phyloP scores from a whole-genome alignment of 1,140 invertebrate species.

The Sycophaga agraensis region DNA sequence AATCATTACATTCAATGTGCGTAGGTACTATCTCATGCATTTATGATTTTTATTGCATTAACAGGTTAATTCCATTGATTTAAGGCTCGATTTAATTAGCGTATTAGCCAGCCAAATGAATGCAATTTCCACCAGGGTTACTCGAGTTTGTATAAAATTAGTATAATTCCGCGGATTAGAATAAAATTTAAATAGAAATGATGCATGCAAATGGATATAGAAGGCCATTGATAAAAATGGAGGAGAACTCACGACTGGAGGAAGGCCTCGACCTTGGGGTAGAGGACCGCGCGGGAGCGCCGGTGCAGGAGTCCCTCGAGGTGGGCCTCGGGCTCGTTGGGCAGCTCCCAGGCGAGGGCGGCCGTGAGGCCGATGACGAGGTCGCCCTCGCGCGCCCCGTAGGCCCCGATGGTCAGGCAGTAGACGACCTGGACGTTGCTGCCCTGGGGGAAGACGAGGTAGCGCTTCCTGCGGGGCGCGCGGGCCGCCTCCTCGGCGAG shows the following conservation, averaged over 20 bases:
- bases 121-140: no score
- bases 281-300: slow-evolving; percentile 46
- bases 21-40: no score
- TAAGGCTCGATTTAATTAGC: no score
- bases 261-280: slow-evolving; percentile 55
- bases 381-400: slow-evolving; percentile 41
- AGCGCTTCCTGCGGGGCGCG: slow-evolving; percentile 33
- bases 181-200: no score
- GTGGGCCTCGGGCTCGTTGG: slow-evolving; percentile 48
- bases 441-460: slow-evolving; percentile 53
- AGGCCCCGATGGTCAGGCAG: slow-evolving; percentile 53
- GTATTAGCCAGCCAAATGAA: no score
- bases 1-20: no score
- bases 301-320: slow-evolving; percentile 45
- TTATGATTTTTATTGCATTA: no score
- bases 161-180: no score
- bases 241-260: slow-evolving; percentile 49
- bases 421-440: slow-evolving; percentile 58
- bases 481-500: neutral
- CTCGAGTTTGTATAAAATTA: no score
- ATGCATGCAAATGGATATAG: no score
- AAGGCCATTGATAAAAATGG: no score
- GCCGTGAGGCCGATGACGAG: slow-evolving; percentile 54
- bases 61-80: no score
- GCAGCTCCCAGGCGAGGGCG: slow-evolving; percentile 56